A percentile compares a stretch with the other conserved stretches of the same genome.
Evolutionary conservation across 2,888 invertebrate species (phyloP).

Genomic region (Caenorhabditis uteleia): DNA sequence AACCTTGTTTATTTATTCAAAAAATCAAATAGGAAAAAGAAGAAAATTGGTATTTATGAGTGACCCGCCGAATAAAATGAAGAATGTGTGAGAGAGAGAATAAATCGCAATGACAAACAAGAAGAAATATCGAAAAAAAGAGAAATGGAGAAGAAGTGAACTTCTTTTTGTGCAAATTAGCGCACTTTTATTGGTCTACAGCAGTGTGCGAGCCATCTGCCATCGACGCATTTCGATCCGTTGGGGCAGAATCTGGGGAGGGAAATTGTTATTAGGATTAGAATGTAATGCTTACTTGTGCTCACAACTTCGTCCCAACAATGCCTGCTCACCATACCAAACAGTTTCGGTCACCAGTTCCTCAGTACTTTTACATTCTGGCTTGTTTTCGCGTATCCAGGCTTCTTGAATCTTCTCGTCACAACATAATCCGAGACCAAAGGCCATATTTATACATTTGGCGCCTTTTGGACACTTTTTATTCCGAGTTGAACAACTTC

Average conservation of each 20-base stretch:
- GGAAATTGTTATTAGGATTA: background rate
- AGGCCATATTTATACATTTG: conserved; percentile 30
- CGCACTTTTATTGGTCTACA: conserved; percentile 15
- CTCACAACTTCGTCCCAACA: conserved; percentile 21
- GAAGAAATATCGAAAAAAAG: background rate
- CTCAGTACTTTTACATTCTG: conserved; percentile 10
- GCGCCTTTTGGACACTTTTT: conserved; percentile 27
- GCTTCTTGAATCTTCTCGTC: conserved; percentile 4
- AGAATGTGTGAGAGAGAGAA: too few species aligned
- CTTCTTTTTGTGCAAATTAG: too few species aligned
- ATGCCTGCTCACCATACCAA: conserved; percentile 33
- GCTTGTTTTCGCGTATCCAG: conserved; percentile 26
- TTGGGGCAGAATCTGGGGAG: conserved; percentile 31
- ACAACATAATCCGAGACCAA: conserved; percentile 23
- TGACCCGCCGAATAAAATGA: too few species aligned
- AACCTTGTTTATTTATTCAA: too few species aligned
- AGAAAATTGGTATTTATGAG: too few species aligned
- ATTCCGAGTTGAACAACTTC: conserved; percentile 22
- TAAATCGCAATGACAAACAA: too few species aligned
- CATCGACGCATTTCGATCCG: conserved; percentile 35
- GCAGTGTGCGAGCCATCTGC: conserved; percentile 42
- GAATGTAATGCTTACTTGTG: conserved; percentile 16
- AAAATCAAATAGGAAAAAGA: too few species aligned
- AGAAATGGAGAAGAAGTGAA: background rate
- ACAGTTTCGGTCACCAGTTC: conserved; percentile 31